Conservation (phyloP, 2,797 vertebrate genomes). For the Periparus ater region DNA sequence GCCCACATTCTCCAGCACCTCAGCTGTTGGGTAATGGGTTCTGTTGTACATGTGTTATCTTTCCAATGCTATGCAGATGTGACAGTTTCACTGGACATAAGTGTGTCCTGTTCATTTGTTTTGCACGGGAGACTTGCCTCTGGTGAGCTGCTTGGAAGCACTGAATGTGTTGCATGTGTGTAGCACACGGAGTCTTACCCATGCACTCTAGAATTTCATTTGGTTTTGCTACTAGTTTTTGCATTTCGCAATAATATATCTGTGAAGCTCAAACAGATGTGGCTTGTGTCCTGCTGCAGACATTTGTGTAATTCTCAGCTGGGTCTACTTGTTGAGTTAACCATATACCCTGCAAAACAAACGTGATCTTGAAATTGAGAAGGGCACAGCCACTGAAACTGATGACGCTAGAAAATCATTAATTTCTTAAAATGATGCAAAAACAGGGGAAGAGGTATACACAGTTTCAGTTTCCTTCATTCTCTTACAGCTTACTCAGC, state of each 20-base stretch:
- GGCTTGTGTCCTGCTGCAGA: neutral
- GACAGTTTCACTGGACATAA: neutral
- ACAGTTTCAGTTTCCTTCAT: neutral
- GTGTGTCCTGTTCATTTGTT: neutral
- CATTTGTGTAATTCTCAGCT: neutral
- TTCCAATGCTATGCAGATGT: neutral
- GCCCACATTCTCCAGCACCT: rapidly evolving
- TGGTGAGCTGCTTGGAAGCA: neutral
- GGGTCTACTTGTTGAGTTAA: neutral
- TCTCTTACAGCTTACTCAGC: neutral
- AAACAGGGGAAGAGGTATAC: neutral
- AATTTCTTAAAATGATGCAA: neutral
- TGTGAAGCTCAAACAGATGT: neutral
- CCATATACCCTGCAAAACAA: neutral
- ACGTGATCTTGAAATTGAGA: neutral
- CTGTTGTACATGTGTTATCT: neutral
- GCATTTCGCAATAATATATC: neutral
- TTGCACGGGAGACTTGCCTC: neutral
- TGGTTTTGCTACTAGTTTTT: neutral
- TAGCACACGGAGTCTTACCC: neutral
- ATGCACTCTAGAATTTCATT: neutral
- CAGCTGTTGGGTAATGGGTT: neutral
- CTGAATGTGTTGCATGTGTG: neutral
- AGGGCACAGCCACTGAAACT: neutral
- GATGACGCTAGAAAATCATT: neutral